Conservation (phyloP, 2,113 vertebrate species). For the Pollimyrus isidori region DNA sequence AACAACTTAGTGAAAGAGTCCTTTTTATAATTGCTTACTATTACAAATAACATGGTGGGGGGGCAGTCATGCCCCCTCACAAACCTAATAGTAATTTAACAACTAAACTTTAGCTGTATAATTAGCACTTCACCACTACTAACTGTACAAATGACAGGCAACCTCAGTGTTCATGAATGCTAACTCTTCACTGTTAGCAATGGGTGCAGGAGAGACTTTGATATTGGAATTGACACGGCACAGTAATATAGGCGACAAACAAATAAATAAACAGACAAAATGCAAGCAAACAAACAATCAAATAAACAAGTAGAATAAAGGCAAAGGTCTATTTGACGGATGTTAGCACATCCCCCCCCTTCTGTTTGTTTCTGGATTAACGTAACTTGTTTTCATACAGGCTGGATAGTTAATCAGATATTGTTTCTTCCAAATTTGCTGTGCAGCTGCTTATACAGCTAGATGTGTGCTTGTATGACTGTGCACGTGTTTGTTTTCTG, state of each 20-base stretch:
- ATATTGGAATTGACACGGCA: neutral
- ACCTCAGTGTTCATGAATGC: neutral
- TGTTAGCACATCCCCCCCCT: neutral
- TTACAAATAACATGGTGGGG: conserved; percentile 70
- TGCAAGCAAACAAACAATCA: neutral
- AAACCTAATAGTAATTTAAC: conserved; percentile 73
- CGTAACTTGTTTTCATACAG: neutral
- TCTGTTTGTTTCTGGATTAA: neutral
- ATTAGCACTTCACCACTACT: conserved; percentile 58
- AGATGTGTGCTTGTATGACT: neutral
- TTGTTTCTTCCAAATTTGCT: neutral
- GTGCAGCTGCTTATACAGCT: neutral
- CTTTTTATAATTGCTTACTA: conserved; percentile 89
- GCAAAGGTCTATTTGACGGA: neutral
- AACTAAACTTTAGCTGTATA: conserved; percentile 82
- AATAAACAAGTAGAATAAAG: neutral
- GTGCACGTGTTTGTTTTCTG: neutral
- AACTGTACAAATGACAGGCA: conserved; percentile 35
- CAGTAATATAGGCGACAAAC: neutral
- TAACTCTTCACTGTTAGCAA: neutral
- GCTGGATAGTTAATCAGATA: neutral
- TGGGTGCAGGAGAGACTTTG: neutral
- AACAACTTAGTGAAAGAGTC: conserved; percentile 79
- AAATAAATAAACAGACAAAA: neutral
- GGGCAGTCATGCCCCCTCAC: conserved; percentile 64